Evolutionary conservation across 2,113 vertebrate species (phyloP).

Genomic region (Semicossyphus pulcher): DNA sequence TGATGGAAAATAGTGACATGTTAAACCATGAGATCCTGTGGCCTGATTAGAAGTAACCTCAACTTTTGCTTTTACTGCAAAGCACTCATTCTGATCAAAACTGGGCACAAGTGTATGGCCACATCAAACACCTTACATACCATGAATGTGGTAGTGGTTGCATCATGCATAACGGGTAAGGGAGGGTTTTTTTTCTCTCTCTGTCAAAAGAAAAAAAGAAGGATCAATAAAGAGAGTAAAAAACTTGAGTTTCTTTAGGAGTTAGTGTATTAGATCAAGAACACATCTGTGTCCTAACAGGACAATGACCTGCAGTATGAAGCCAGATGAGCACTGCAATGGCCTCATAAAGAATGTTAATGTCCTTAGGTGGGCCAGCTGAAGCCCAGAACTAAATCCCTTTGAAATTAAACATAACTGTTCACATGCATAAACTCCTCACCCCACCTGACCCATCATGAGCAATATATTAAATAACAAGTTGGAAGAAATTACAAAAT

Average conservation of each 20-base stretch:
- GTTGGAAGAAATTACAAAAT: background rate
- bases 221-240: too few species aligned
- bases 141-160: background rate
- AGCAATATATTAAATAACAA: background rate
- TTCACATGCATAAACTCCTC: background rate
- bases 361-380: background rate
- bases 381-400: background rate
- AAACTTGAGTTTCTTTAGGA: too few species aligned
- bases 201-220: too few species aligned
- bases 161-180: background rate
- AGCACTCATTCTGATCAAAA: background rate
- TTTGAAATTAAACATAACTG: background rate
- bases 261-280: too few species aligned
- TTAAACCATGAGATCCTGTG: background rate
- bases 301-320: too few species aligned
- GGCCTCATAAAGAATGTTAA: conserved; percentile 11
- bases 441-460: background rate
- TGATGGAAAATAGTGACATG: conserved; percentile 9
- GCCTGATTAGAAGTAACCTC: background rate
- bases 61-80: background rate
- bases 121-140: background rate
- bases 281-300: background rate
- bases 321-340: background rate
- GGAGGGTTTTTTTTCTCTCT: background rate
- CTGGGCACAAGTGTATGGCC: background rate